Evolutionary conservation across 2,113 vertebrate genomes (phyloP).

Genomic region (Emberiza fucata): DNA sequence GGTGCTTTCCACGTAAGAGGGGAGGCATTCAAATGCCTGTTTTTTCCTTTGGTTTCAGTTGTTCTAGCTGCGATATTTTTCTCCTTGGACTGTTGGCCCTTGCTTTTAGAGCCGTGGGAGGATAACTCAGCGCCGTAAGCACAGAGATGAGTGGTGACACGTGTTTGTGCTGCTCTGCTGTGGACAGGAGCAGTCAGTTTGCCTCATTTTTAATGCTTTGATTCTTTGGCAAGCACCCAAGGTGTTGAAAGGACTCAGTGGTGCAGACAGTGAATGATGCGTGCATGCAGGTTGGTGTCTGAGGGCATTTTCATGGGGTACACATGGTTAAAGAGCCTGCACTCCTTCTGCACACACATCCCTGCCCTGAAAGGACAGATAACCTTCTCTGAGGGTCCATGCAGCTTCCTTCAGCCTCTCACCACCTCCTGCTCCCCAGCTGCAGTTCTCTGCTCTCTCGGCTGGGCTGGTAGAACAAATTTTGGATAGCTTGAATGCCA

Average conservation of each 20-base stretch:
- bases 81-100: background rate
- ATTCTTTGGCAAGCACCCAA: background rate
- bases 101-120: background rate
- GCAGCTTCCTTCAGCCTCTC: background rate
- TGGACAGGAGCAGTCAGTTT: background rate
- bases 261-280: background rate
- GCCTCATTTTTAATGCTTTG: background rate
- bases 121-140: fast-evolving
- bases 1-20: background rate
- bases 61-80: background rate
- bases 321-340: too few species aligned
- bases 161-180: background rate
- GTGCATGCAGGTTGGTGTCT: background rate
- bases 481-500: background rate
- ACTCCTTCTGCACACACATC: background rate
- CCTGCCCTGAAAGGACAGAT: background rate
- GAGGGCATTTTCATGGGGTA: background rate
- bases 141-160: background rate
- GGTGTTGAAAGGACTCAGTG: background rate
- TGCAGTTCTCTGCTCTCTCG: background rate
- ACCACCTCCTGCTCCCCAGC: background rate
- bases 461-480: background rate
- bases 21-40: background rate
- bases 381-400: background rate
- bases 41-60: background rate